Conservation (phyloP, 2,797 vertebrate genomes). For the Hoplostethus atlanticus region DNA sequence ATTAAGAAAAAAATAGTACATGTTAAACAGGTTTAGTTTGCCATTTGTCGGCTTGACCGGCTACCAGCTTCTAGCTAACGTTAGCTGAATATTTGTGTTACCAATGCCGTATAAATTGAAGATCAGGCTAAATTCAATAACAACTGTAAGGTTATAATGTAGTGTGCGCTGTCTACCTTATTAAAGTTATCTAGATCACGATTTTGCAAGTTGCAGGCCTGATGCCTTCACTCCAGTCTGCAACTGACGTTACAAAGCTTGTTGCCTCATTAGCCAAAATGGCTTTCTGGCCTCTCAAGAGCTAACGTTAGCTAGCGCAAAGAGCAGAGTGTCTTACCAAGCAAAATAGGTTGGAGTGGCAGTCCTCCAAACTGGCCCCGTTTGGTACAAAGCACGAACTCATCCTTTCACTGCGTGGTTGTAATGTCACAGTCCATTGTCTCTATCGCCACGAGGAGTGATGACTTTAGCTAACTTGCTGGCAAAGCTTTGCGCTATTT, state of each 20-base stretch:
- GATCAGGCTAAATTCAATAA: neutral
- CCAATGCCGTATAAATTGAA: constrained; percentile 32
- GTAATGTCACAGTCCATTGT: constrained; percentile 91
- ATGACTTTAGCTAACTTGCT: constrained; percentile 50
- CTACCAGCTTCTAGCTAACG: constrained; percentile 40
- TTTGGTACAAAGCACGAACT: constrained; percentile 99
- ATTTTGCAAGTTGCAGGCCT: constrained; percentile 73
- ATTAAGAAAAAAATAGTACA: neutral
- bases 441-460: constrained; percentile 89
- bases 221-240: constrained; percentile 78
- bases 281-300: constrained; percentile 79
- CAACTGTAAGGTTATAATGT: constrained; percentile 12
- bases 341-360: constrained; percentile 99
- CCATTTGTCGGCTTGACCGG: constrained; percentile 50
- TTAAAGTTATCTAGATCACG: constrained; percentile 68
- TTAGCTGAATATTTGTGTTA: constrained; percentile 18
- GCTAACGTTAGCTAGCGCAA: constrained; percentile 76
- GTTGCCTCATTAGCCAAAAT: constrained; percentile 84
- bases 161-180: constrained; percentile 31
- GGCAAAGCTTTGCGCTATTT: constrained; percentile 48
- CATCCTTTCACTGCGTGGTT: constrained; percentile 94
- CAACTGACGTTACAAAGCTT: constrained; percentile 83
- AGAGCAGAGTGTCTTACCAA: constrained; percentile 89
- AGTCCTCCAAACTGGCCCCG: constrained; percentile 99
- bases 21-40: constrained; percentile 10